Evolutionary conservation across 2,113 vertebrate genomes (phyloP).

Genomic region (Nothobranchius furzeri): DNA sequence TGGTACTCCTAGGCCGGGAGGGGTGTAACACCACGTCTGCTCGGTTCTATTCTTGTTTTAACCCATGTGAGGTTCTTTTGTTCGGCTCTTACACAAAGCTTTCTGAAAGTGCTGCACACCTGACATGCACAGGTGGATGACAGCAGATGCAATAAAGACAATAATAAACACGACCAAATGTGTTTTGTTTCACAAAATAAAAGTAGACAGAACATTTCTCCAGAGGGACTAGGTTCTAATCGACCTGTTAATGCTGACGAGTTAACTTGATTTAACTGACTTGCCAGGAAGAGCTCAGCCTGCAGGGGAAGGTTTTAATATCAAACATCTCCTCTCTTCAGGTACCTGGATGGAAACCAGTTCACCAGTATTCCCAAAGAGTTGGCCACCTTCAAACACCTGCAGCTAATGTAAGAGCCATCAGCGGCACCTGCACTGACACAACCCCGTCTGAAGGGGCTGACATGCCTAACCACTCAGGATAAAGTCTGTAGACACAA

Average conservation of each 20-base stretch:
- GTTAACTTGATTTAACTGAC: background rate
- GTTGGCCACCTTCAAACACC: conserved; percentile 87
- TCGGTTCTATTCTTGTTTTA: too few relatives aligned
- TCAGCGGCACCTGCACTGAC: background rate
- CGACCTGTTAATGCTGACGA: background rate
- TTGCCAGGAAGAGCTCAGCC: background rate
- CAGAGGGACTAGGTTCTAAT: background rate
- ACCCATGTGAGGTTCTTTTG: too few relatives aligned
- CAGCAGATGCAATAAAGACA: too few relatives aligned
- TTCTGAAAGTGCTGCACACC: too few relatives aligned
- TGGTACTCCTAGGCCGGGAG: too few relatives aligned
- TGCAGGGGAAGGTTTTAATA: background rate
- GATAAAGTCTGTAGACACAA: background rate
- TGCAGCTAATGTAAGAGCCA: conserved; percentile 93
- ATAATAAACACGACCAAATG: too few relatives aligned
- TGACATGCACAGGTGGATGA: too few relatives aligned
- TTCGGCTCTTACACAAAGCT: too few relatives aligned
- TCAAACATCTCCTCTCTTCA: conserved; percentile 54
- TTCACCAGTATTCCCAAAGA: conserved; percentile 88
- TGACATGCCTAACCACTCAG: too few relatives aligned
- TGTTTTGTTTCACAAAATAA: too few relatives aligned
- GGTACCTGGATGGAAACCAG: conserved; percentile 98
- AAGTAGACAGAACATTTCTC: background rate
- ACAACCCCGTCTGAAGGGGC: background rate
- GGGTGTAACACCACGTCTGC: too few relatives aligned